These are phyloP conservation scores for Euleptes europaea DNA, from an alignment of 2,113 vertebrate species.

Conservation along the genomic window DNA sequence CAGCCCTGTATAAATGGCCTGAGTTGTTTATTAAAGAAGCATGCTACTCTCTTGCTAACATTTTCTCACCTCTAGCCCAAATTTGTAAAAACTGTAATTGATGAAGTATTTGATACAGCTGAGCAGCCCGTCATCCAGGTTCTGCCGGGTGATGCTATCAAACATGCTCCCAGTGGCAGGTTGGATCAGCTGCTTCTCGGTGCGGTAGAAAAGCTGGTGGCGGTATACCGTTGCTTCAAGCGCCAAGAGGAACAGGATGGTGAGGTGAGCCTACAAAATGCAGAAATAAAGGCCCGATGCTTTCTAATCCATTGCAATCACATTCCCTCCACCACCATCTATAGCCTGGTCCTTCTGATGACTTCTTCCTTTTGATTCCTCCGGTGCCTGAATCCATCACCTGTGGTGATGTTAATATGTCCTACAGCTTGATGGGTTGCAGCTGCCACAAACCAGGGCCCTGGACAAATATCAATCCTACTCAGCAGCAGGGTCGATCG, in stretches of 20 bases:
- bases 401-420: not conserved
- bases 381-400: not conserved
- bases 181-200: slow-evolving; percentile 61
- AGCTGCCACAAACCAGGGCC: not conserved
- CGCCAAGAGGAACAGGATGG: slow-evolving; percentile 69
- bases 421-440: not conserved
- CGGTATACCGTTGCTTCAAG: slow-evolving; percentile 68
- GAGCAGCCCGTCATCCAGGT: slow-evolving; percentile 68
- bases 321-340: not conserved
- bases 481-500: not conserved
- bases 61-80: slow-evolving; percentile 76
- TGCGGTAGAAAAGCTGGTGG: slow-evolving; percentile 70
- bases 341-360: not conserved
- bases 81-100: slow-evolving; percentile 80
- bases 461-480: not conserved
- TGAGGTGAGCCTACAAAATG: slow-evolving; percentile 68
- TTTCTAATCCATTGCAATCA: not conserved
- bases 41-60: not conserved
- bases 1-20: no score
- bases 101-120: slow-evolving; percentile 74
- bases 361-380: not conserved
- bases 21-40: no score
- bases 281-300: not conserved
- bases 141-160: slow-evolving; percentile 63
- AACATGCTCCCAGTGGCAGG: slow-evolving; percentile 63